Percentiles rank a stretch among this genome's conserved stretches.
These are phyloP conservation scores for Neopelma chrysocephalum DNA, from an alignment of 2,797 vertebrate species.

Conservation along the genomic window DNA sequence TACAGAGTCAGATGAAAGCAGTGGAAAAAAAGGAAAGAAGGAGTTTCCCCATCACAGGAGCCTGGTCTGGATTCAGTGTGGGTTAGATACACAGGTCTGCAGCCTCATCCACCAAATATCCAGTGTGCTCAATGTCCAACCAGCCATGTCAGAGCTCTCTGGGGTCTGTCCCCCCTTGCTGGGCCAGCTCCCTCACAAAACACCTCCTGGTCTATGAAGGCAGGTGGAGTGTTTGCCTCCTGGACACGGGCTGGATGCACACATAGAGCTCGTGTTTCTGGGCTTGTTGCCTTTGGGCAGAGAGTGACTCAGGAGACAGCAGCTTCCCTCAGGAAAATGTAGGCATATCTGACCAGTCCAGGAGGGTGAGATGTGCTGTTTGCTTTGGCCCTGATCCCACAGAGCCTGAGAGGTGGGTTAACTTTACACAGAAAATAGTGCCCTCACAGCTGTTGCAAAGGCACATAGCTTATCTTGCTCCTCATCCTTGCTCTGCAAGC, in stretches of 20 bases:
- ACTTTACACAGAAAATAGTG: background rate
- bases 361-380: background rate
- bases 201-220: background rate
- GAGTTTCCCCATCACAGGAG: background rate
- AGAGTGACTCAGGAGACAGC: background rate
- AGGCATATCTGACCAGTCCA: background rate
- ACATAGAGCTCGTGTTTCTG: background rate
- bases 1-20: background rate
- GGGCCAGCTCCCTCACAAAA: background rate
- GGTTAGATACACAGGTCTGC: background rate
- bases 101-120: background rate
- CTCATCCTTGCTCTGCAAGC: background rate
- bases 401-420: background rate
- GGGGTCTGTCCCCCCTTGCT: background rate
- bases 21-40: background rate
- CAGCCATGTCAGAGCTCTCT: background rate
- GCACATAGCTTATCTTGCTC: background rate
- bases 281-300: background rate
- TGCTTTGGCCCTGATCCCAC: background rate
- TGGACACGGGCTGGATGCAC: background rate
- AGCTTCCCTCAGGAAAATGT: background rate
- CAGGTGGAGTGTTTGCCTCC: rapidly evolving
- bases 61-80: background rate
- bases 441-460: background rate
- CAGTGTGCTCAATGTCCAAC: too few relatives aligned